phyloP scores from a whole-genome alignment of 2,888 invertebrate genomes.

The Cenopis cana region DNA sequence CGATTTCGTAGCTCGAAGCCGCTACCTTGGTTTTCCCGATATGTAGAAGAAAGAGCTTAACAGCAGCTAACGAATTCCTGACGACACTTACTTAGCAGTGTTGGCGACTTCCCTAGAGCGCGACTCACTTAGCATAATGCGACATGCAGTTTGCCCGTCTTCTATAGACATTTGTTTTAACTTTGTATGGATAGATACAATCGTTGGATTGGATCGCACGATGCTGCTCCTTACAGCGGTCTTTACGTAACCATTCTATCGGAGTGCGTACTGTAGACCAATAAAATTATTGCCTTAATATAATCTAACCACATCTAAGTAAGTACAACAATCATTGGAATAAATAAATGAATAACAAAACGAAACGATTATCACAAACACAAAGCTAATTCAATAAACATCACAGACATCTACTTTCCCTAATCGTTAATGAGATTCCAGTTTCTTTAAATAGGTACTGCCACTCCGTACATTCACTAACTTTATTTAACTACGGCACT shows the following conservation, averaged over 20 bases:
- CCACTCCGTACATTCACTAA: slow-evolving; percentile 62
- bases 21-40: no score
- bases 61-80: no score
- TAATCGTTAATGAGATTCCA: slow-evolving; percentile 71
- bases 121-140: no score
- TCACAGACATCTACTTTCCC: slow-evolving; percentile 79
- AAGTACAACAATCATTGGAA: slow-evolving; percentile 50
- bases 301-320: slow-evolving; percentile 47
- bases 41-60: no score
- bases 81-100: no score
- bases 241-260: slow-evolving; percentile 30
- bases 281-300: slow-evolving; percentile 49
- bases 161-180: no score
- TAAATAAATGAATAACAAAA: slow-evolving; percentile 51
- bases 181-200: background rate
- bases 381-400: slow-evolving; percentile 69
- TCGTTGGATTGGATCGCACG: background rate
- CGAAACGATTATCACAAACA: slow-evolving; percentile 58
- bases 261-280: slow-evolving; percentile 31
- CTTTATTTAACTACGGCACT: slow-evolving; percentile 71
- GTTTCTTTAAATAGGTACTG: slow-evolving; percentile 55
- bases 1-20: no score
- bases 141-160: no score
- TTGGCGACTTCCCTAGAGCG: no score
- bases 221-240: background rate